These are phyloP conservation scores for Prosapia bicincta DNA, from an alignment of 2,888 invertebrate genomes.

Conservation along the genomic window DNA sequence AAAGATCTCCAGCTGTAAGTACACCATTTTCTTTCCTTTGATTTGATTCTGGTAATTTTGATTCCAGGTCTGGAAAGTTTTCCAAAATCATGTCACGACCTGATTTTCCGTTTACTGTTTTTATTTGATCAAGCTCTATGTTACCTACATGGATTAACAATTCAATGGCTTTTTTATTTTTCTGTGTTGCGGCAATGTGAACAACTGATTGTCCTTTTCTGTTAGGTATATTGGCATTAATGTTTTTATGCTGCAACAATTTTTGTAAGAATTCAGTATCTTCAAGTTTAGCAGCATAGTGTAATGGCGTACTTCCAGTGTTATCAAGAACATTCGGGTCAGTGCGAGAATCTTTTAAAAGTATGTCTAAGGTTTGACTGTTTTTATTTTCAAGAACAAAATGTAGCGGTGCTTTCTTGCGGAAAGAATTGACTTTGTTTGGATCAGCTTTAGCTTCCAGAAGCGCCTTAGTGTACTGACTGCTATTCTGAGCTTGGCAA, in stretches of 20 bases:
- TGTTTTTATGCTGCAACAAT: slow-evolving; percentile 41
- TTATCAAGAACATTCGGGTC: slow-evolving; percentile 52
- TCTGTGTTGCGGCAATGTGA: slow-evolving; percentile 46
- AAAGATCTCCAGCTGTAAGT: slow-evolving; percentile 20
- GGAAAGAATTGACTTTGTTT: slow-evolving; percentile 54
- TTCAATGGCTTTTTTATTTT: slow-evolving; percentile 52
- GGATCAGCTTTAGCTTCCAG: slow-evolving; percentile 59
- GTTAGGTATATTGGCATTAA: slow-evolving; percentile 43
- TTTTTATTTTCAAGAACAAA: slow-evolving; percentile 58
- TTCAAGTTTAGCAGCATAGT: slow-evolving; percentile 52
- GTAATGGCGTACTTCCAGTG: slow-evolving; percentile 53
- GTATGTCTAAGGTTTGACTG: slow-evolving; percentile 48
- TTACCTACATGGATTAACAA: slow-evolving; percentile 54
- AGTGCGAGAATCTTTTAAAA: slow-evolving; percentile 50
- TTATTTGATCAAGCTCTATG: slow-evolving; percentile 59
- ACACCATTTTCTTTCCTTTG: slow-evolving; percentile 13
- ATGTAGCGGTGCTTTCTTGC: slow-evolving; percentile 62
- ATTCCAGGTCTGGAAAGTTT: slow-evolving; percentile 24
- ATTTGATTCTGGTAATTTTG: slow-evolving; percentile 22
- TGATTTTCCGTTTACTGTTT: slow-evolving; percentile 53
- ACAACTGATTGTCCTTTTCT: slow-evolving; percentile 44
- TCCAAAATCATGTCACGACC: slow-evolving; percentile 53
- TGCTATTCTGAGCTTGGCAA: slow-evolving; percentile 49
- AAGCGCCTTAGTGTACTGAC: slow-evolving; percentile 56
- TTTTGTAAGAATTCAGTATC: slow-evolving; percentile 42